phyloP scores from a whole-genome alignment of 2,113 vertebrate species.

The Vulpes ferrilata region DNA sequence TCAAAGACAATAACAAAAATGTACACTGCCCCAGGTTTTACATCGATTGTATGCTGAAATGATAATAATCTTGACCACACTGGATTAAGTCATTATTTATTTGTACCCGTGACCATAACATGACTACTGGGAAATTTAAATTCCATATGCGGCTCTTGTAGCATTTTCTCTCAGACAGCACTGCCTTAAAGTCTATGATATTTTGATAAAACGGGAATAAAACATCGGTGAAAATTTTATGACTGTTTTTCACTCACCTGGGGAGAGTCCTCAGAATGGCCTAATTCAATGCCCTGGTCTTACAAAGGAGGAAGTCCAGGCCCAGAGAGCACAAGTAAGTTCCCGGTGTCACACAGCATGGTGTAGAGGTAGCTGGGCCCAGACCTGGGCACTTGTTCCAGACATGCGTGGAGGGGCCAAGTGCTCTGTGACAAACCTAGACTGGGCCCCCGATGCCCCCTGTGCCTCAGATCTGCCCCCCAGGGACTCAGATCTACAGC shows the following conservation, averaged over 20 bases:
- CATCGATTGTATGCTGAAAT: rapidly evolving
- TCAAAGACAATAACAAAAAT: background rate
- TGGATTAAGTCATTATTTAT: background rate
- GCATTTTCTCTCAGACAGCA: background rate
- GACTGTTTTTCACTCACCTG: background rate
- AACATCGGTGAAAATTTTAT: background rate
- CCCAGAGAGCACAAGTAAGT: background rate
- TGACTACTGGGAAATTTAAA: background rate
- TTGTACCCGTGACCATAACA: background rate
- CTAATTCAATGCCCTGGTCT: background rate
- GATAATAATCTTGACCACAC: too few species aligned
- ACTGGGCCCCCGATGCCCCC: background rate
- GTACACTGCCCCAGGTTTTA: rapidly evolving
- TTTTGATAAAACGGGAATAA: background rate
- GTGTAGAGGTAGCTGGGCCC: background rate
- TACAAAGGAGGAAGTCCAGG: background rate
- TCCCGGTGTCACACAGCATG: background rate
- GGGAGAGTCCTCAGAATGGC: background rate
- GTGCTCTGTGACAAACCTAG: background rate
- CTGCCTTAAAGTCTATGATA: background rate
- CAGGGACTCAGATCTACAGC: background rate
- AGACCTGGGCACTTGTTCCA: background rate
- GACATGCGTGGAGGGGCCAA: background rate
- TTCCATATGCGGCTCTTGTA: rapidly evolving
- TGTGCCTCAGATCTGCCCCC: background rate